Evolutionary conservation across 2,888 invertebrate genomes (phyloP), one percentile per base, ranked within the genome.

Genomic region (Coelopa pilipes): DNA sequence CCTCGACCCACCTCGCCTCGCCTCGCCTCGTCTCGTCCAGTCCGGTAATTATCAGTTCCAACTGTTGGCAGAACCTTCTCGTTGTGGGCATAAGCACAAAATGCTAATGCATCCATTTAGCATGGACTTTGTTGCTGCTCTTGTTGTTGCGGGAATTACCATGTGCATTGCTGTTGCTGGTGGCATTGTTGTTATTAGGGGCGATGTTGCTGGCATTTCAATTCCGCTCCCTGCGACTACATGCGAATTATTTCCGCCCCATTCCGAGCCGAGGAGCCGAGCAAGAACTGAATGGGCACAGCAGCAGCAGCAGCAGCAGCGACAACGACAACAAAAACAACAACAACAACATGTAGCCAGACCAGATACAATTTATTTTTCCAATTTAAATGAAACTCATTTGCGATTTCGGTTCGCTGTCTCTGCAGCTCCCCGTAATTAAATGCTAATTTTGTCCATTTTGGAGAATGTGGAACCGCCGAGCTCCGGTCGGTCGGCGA

Each of bases 361-460:
- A 19, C 19, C 2, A 10, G 1, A 57, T 19, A 57, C n/a, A 57
- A 57, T 55, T n/a, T 19, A 63, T 17, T 46, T 63, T 63, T 57
- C 21, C 57, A 19, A 21, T 57, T 15, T 19, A 57, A 57, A 57
- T 17, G 12, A 17, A 57, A 17, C 10, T 57, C 34, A 34, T 34
- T 34, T 63, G 63, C 46, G 13, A 17, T 24, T 66, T 21, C 24
- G 21, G 11, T 15, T 34, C 15, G 15, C 47, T 49, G 49, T 49
- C n/a, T 66, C 63, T 66, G 47, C 66, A 50, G 45, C 15, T 66
- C 34, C 34, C 34, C 53, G 76, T 65, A 78, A 77, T 78, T 78
- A 77, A 77, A 78, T 78, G 77, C 77, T 69, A 78, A 78, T 78
- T 78, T 77, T 74, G 75, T 73, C 77, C 75, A 76, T 77, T 75